These are phyloP conservation scores for Dinocampus coccinellae DNA, from an alignment of 2,888 invertebrate species.

Conservation along the genomic window DNA sequence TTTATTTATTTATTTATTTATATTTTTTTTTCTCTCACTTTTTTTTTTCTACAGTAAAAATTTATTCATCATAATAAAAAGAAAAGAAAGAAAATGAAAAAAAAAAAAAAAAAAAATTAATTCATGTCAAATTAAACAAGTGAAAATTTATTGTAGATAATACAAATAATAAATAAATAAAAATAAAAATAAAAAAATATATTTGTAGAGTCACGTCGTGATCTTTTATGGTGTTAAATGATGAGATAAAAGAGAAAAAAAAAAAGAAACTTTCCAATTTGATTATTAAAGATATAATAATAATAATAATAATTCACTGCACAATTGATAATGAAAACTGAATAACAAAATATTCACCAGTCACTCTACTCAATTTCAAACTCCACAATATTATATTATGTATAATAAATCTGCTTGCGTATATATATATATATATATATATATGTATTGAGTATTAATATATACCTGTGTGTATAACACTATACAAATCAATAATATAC, in stretches of 20 bases:
- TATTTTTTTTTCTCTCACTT: not conserved
- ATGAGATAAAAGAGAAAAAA: too few species aligned
- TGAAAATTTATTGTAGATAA: conserved; percentile 1
- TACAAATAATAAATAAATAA: not conserved
- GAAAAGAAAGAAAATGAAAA: not conserved
- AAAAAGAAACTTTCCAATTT: conserved; percentile 28
- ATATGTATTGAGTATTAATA: not conserved
- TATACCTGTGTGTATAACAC: not conserved
- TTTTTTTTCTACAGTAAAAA: too few species aligned
- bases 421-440: not conserved
- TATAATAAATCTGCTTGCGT: conserved; percentile 7
- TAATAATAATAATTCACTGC: too few species aligned
- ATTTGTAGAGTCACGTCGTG: too few species aligned
- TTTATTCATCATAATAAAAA: too few species aligned
- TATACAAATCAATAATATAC: not conserved
- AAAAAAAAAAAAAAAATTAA: not conserved
- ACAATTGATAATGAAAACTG: conserved; percentile 35
- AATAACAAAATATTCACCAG: conserved; percentile 36
- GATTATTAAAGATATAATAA: conserved; percentile 35
- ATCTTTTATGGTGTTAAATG: too few species aligned
- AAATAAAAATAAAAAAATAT: too few species aligned
- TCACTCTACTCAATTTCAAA: conserved; percentile 31
- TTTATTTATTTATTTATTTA: not conserved
- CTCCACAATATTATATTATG: not conserved
- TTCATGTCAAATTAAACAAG: too few species aligned